These are phyloP conservation scores for Dallia pectoralis DNA, from an alignment of 2,797 vertebrate genomes.

Conservation along the genomic window DNA sequence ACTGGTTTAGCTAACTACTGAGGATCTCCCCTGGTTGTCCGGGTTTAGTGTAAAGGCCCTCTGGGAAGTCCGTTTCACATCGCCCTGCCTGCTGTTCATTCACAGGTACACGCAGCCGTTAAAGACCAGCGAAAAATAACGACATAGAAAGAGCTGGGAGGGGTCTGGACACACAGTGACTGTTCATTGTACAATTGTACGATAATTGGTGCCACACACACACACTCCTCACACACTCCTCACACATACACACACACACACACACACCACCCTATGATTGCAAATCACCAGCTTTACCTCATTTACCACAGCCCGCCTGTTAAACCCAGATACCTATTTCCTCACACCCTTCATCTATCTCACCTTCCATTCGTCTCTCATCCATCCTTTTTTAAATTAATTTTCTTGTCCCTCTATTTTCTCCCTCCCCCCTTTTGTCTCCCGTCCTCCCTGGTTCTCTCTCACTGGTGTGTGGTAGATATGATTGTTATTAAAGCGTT, in stretches of 20 bases:
- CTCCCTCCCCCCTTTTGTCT: neutral
- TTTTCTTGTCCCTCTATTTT: neutral
- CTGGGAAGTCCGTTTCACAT: too few relatives aligned
- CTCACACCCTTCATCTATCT: neutral
- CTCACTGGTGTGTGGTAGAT: neutral
- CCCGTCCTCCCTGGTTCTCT: neutral
- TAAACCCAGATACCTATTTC: neutral
- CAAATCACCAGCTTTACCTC: conserved; percentile 60
- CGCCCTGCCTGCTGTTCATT: neutral
- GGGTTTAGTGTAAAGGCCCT: too few relatives aligned
- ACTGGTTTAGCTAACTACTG: too few relatives aligned
- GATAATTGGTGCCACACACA: conserved; percentile 70
- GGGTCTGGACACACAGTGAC: conserved; percentile 54
- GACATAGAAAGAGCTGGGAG: neutral
- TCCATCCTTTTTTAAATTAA: too few relatives aligned
- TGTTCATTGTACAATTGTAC: conserved; percentile 58
- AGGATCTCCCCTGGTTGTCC: too few relatives aligned
- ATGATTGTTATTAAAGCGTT: neutral
- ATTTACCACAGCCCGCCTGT: conserved; percentile 25
- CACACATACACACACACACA: conserved; percentile 8
- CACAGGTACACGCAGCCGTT: neutral
- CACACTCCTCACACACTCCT: conserved; percentile 20
- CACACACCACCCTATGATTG: conserved; percentile 29
- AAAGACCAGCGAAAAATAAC: conserved; percentile 10
- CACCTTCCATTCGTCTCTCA: too few relatives aligned